A percentile compares a stretch with the other conserved stretches of the same genome.
phyloP scores from a whole-genome alignment of 2,888 invertebrate genomes.

The Encarsia formosa region DNA sequence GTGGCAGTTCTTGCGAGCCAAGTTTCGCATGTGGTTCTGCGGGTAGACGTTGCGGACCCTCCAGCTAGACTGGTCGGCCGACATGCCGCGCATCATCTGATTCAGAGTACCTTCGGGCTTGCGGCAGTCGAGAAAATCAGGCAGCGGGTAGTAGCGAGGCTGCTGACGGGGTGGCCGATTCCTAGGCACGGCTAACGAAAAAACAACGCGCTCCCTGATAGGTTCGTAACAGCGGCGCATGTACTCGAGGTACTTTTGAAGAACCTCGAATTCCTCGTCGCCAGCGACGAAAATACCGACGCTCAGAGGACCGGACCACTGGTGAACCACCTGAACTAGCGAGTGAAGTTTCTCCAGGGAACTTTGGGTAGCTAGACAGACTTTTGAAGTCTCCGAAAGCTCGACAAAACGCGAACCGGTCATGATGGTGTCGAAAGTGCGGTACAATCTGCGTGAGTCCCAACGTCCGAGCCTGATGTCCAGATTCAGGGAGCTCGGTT shows the following conservation, averaged over 20 bases:
- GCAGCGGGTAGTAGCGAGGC: conserved; percentile 37
- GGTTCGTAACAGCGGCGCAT: conserved; percentile 70
- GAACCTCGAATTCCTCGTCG: conserved; percentile 69
- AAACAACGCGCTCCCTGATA: conserved; percentile 67
- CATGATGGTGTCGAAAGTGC: conserved; percentile 69
- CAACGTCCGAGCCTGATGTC: conserved; percentile 69
- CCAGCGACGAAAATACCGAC: conserved; percentile 76
- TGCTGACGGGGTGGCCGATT: conserved; percentile 53
- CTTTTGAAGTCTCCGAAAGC: conserved; percentile 57
- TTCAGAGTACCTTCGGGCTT: conserved; percentile 64
- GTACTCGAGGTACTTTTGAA: conserved; percentile 72
- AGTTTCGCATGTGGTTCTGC: conserved; percentile 83
- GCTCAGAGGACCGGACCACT: conserved; percentile 85
- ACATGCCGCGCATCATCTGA: conserved; percentile 59
- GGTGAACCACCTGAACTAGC: conserved; percentile 71
- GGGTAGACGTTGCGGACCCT: conserved; percentile 75
- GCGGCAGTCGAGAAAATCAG: conserved; percentile 59
- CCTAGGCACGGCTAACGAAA: conserved; percentile 71
- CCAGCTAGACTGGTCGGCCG: conserved; percentile 67
- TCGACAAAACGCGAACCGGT: conserved; percentile 65
- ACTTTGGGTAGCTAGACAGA: conserved; percentile 80
- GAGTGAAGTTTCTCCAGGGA: conserved; percentile 79
- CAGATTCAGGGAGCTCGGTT: conserved; percentile 49
- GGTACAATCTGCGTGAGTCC: conserved; percentile 68
- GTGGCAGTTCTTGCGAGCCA: conserved; percentile 81